phyloP scores from a whole-genome alignment of 2,888 invertebrate species.

The Lycia hirtaria region DNA sequence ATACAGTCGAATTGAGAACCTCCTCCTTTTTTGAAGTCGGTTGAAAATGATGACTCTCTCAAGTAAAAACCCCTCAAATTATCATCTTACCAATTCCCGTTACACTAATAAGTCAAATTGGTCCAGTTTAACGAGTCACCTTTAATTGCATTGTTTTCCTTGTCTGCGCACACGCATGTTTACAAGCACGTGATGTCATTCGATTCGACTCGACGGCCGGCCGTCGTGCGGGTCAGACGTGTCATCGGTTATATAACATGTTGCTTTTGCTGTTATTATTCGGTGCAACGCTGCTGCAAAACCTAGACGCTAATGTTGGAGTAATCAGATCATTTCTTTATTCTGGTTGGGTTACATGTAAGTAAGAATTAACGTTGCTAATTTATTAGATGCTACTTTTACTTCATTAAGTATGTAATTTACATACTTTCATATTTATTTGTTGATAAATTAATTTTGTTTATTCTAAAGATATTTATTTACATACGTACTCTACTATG shows the following conservation, averaged over 20 bases:
- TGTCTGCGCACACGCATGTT: conserved; percentile 25
- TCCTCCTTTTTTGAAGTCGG: too few species aligned
- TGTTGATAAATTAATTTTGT: too few species aligned
- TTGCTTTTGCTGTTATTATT: conserved; percentile 45
- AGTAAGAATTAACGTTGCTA: conserved; percentile 51
- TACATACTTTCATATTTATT: not conserved
- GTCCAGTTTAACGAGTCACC: conserved; percentile 27
- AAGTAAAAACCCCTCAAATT: not conserved
- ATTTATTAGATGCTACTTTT: too few species aligned
- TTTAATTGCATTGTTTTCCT: conserved; percentile 31
- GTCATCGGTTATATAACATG: conserved; percentile 52
- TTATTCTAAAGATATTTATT: too few species aligned
- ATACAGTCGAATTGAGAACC: too few species aligned
- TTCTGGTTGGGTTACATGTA: conserved; percentile 73
- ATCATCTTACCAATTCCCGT: conserved; percentile 4
- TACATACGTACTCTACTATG: too few species aligned
- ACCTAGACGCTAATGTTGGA: conserved; percentile 52
- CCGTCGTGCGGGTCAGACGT: conserved; percentile 47
- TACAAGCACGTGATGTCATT: conserved; percentile 46
- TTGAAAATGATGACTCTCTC: not conserved
- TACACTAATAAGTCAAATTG: conserved; percentile 22
- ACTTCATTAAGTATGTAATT: too few species aligned
- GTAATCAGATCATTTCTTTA: conserved; percentile 65
- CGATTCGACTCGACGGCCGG: conserved; percentile 52
- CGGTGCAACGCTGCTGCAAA: conserved; percentile 42